A percentile compares a stretch with the other conserved stretches of the same genome.
These are phyloP conservation scores for Grus americana DNA, from an alignment of 2,113 vertebrate species.

Conservation along the genomic window DNA sequence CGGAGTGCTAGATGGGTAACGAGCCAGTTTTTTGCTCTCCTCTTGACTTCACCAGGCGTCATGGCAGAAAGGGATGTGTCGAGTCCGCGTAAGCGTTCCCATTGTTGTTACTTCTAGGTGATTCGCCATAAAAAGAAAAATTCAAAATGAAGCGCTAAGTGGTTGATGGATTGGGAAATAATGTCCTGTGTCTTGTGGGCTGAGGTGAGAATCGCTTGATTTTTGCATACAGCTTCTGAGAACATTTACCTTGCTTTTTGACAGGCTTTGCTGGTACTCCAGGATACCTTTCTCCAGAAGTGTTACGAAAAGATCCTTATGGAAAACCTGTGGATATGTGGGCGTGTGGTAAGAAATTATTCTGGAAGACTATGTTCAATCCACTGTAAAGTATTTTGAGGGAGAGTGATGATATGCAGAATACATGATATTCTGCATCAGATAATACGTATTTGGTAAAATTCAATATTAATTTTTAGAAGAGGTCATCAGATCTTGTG, in stretches of 20 bases:
- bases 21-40: background rate
- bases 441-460: background rate
- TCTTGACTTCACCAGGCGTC: background rate
- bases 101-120: background rate
- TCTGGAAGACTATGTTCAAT: background rate
- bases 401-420: background rate
- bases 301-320: conserved; percentile 95
- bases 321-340: conserved; percentile 99
- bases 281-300: conserved; percentile 95
- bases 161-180: background rate
- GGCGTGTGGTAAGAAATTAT: conserved; percentile 89
- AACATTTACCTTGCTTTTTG: background rate
- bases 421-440: background rate
- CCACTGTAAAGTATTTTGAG: background rate
- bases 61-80: background rate
- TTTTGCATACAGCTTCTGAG: background rate
- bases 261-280: conserved; percentile 96
- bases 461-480: background rate
- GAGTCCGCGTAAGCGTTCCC: background rate
- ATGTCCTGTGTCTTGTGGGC: background rate
- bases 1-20: background rate
- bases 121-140: background rate
- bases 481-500: background rate
- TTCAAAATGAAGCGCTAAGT: background rate
- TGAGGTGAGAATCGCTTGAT: background rate